Conservation (phyloP, 1,140 invertebrate genomes). For the Ceratina calcarata region DNA sequence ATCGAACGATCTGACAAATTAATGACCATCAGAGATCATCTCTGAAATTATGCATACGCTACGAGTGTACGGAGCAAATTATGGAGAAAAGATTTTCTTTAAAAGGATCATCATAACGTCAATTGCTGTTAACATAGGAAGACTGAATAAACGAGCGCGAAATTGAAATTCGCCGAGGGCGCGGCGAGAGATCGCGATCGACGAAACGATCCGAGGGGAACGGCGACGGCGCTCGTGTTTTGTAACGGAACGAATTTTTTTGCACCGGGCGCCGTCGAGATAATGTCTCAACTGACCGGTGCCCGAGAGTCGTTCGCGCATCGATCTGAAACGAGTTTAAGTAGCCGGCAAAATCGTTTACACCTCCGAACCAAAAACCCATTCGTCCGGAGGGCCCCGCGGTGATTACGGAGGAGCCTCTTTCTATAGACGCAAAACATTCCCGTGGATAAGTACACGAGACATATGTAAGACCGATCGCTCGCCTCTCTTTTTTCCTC, state of each 20-base stretch:
- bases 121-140: not conserved
- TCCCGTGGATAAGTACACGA: constrained; percentile 42
- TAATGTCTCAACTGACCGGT: constrained; percentile 65
- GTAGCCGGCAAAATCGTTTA: constrained; percentile 58
- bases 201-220: constrained; percentile 2
- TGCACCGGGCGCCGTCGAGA: constrained; percentile 48
- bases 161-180: constrained; percentile 44
- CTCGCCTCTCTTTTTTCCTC: not conserved
- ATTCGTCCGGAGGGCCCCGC: constrained; percentile 28
- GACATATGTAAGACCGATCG: constrained; percentile 19
- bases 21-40: no score
- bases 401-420: constrained; percentile 39
- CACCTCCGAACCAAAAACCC: constrained; percentile 59
- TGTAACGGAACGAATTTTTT: constrained; percentile 55
- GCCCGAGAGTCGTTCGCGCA: constrained; percentile 53
- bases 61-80: no score
- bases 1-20: no score
- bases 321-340: constrained; percentile 65
- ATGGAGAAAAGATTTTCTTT: no score
- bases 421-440: constrained; percentile 36
- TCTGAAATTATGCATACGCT: no score
- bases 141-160: constrained; percentile 27
- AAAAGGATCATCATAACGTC: not conserved
- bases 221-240: constrained; percentile 28
- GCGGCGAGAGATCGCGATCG: not conserved